phyloP scores from a whole-genome alignment of 2,113 vertebrate genomes.

The Silurus glanis region DNA sequence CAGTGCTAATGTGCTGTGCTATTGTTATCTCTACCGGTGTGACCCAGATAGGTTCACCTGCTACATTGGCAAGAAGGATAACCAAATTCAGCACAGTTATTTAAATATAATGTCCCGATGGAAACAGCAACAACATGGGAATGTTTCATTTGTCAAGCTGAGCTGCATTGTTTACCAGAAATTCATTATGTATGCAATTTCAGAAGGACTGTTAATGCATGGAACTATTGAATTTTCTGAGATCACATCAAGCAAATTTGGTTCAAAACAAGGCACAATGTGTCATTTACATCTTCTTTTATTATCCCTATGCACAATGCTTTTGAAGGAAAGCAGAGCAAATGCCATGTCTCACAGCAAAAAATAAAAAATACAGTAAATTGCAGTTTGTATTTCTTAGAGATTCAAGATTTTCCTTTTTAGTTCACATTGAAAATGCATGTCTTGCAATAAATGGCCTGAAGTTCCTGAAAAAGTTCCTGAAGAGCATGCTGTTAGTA shows the following conservation, averaged over 20 bases:
- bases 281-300: not conserved
- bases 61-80: not conserved
- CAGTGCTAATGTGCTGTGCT: not conserved
- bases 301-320: not conserved
- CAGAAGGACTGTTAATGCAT: not conserved
- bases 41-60: not conserved
- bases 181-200: not conserved
- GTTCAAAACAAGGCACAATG: not conserved
- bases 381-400: not conserved
- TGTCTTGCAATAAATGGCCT: not conserved
- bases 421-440: not conserved
- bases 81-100: not conserved
- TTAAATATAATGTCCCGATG: not conserved
- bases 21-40: not conserved
- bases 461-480: constrained; percentile 13
- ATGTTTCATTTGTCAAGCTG: not conserved
- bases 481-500: not conserved
- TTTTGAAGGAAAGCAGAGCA: not conserved
- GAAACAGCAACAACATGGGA: not conserved
- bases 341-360: not conserved
- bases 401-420: constrained; percentile 7
- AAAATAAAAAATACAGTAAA: too few relatives aligned
- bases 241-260: not conserved
- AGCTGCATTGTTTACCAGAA: not conserved
- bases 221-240: not conserved